These are phyloP conservation scores for Ardeotis arabs DNA, from an alignment of 2,113 vertebrate genomes.

Conservation along the genomic window DNA sequence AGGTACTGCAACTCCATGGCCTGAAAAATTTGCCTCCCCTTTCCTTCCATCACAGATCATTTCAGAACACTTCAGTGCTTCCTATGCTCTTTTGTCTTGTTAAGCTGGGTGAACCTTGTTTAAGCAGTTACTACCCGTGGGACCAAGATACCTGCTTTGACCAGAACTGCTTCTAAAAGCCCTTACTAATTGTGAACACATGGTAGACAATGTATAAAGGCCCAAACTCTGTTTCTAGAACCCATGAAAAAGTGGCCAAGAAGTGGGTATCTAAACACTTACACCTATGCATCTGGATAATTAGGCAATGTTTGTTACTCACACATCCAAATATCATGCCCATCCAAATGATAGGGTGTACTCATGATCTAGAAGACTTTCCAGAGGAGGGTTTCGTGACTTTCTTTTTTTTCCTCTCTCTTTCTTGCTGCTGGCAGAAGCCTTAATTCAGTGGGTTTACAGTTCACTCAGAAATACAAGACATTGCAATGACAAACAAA, in stretches of 20 bases:
- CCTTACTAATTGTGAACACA: not conserved
- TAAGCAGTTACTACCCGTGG: not conserved
- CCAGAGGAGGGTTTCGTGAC: not conserved
- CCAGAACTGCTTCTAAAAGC: not conserved
- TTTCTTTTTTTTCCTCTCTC: not conserved
- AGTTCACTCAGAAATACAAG: not conserved
- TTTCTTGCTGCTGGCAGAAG: not conserved
- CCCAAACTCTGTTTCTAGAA: not conserved
- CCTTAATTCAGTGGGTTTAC: not conserved
- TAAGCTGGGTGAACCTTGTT: not conserved
- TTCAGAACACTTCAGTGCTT: not conserved
- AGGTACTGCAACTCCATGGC: not conserved
- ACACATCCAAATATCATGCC: not conserved
- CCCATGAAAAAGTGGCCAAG: not conserved
- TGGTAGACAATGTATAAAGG: not conserved
- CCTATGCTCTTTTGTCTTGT: not conserved
- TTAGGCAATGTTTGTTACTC: not conserved
- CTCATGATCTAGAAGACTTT: not conserved
- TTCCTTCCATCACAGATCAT: not conserved
- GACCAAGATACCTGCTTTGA: not conserved
- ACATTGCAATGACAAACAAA: not conserved
- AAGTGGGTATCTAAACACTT: not conserved
- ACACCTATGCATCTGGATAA: not conserved
- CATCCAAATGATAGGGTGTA: not conserved
- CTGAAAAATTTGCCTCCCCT: not conserved